Evolutionary conservation across 2,113 vertebrate species (phyloP).

Genomic region (Chaetops frenatus): DNA sequence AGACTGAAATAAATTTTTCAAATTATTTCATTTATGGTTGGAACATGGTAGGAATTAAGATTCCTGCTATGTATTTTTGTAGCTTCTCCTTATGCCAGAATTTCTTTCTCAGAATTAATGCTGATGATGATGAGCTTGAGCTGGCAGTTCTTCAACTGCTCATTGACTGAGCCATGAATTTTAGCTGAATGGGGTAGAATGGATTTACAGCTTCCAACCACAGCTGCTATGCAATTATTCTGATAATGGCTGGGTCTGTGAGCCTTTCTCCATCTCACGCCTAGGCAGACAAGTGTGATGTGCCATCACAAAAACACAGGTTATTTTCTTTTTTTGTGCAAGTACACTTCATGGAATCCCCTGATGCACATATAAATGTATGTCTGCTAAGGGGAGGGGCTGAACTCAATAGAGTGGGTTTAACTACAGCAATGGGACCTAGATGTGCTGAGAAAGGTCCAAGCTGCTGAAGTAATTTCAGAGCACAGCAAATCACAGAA

Average conservation of each 20-base stretch:
- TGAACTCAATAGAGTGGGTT: neutral
- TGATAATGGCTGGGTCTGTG: neutral
- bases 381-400: neutral
- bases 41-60: neutral
- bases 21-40: neutral
- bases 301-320: neutral
- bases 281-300: neutral
- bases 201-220: neutral
- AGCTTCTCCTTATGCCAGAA: neutral
- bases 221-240: neutral
- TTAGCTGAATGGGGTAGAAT: neutral
- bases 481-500: neutral
- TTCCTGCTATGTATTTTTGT: neutral
- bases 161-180: neutral
- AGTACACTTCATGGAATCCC: accelerated
- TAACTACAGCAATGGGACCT: neutral
- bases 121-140: neutral
- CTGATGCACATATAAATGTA: accelerated
- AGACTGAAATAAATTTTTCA: neutral
- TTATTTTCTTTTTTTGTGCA: neutral
- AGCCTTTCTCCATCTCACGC: neutral
- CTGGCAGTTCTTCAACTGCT: neutral
- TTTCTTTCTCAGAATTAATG: neutral
- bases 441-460: neutral
- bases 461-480: neutral